Evolutionary conservation across 2,888 invertebrate species (phyloP), one percentile per base, ranked within the genome.

Genomic region (Drosophila anceps): DNA sequence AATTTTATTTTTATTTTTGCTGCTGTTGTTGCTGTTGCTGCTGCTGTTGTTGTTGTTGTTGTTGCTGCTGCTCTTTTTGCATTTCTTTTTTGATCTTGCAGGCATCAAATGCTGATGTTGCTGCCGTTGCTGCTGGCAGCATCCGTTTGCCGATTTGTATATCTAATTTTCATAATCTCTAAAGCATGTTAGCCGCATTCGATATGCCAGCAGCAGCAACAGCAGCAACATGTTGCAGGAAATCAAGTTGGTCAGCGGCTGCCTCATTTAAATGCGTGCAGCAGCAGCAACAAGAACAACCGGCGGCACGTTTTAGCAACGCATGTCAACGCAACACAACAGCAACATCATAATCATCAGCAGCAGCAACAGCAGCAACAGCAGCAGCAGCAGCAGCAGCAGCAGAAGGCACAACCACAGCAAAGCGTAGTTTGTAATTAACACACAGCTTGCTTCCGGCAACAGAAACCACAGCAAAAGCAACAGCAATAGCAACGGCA

Each of bases 301-400:
- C 78, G 89, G 79, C 87, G 90, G 88, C 89, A 84, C 88, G 88
- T 90, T 91, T 91, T 91, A 86, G 91, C 84, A 90, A 90, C 90
- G 91, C 91, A 91, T 91, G 91, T 91, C 91, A 91, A 90, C 90
- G 86, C 90, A 90, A 81, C 80, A 82, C 80, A 76, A 73, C 73
- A 69, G 73, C 81, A 79, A 74, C 75, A 85, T 75, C 82, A 86
- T 81, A 77, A 82, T 81, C 86, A 85, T 77, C 64, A 69, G 57
- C 67, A 57, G 50, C 64, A 70, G 59, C 64, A 70, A 50, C 67
- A 53, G 37, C 61, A 67, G 61, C 70, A 24, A 46, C 67, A 55
- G 39, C 64, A 69, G 53, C 64, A 63, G 43, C 69, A 70, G 35
- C 67, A 76, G 57, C 67, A 65, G 62, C 67, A 64, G 46, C 68